Base-by-base conservation (phyloP, 2,888 invertebrate species). In the Spodoptera exigua region DNA sequence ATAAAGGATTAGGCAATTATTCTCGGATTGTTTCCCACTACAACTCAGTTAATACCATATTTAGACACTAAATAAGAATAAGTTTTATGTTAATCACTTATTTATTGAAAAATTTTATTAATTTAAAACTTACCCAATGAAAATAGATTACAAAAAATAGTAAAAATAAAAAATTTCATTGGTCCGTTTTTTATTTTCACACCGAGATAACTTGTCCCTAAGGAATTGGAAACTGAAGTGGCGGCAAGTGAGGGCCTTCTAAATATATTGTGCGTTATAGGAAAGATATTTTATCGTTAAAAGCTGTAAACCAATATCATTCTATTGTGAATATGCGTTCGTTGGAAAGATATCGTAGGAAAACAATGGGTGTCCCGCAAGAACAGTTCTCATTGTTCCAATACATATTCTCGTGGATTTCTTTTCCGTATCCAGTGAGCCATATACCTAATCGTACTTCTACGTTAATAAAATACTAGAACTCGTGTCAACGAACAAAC, bases 291-390 rank as follows among this genome's bases (percentile, higher is more conserved):
- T 87, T 85, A 89, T 90, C 85, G 77, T 63, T 72, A 75, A 77
- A 80, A 83, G 79, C 78, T 82, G 82, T 88, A 87, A 88, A 87
- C 74, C 82, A 85, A 85, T 90, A 88, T 88, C 84, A 80, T 64
- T 65, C 85, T 79, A 90, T 91, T 92, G 89, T 88, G 71, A 80
- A 85, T 80, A 80, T 84, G 83, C 86, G 80, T 68, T 85, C 80
- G 76, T 80, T 81, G 87, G 89, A 91, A 89, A 88, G 86, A 85
- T 86, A 89, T 89, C 86, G 75, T 65, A 71, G 79, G 78, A 76
- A 87, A 90, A 91, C 91, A 92, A 92, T 90, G 76, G 84, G 70
- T 77, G 86, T 89, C 88, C 83, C 81, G 83, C 83, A 79, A 83
- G 85, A 87, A 83, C 80, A 82, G 78, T 80, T 87, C 83, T 85